phyloP scores from a whole-genome alignment of 2,113 vertebrate species.

The Lipotes vexillifer region DNA sequence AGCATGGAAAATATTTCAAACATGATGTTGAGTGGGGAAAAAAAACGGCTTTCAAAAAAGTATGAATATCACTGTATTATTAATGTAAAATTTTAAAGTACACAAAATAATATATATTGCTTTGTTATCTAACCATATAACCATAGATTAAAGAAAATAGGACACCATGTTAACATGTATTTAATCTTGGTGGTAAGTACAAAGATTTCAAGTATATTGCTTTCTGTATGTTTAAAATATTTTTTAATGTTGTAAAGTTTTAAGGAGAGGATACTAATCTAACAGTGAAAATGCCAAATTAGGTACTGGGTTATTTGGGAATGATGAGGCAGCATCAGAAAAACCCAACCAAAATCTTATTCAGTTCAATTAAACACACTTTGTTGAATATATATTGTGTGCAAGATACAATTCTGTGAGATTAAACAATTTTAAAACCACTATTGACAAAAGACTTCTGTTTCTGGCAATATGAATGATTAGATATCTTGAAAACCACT shows the following conservation, averaged over 20 bases:
- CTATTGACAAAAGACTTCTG: not conserved
- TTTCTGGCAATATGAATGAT: not conserved
- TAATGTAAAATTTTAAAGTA: not conserved
- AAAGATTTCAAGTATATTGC: constrained; percentile 20
- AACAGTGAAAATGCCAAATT: not conserved
- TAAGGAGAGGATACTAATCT: not conserved
- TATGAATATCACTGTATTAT: not conserved
- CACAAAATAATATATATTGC: not conserved
- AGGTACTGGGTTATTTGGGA: not conserved
- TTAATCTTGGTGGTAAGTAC: not conserved
- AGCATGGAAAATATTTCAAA: constrained; percentile 7
- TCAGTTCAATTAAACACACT: not conserved
- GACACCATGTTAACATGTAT: not conserved
- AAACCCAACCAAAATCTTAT: not conserved
- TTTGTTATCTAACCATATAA: not conserved
- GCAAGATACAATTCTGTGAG: not conserved
- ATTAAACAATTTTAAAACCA: constrained; percentile 22
- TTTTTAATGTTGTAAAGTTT: not conserved
- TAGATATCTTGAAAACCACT: not conserved
- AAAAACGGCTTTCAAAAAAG: not conserved
- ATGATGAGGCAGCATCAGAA: not conserved
- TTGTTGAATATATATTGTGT: not conserved
- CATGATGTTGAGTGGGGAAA: not conserved
- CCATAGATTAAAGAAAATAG: not conserved
- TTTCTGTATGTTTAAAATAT: not conserved